phyloP scores from a whole-genome alignment of 2,113 vertebrate species.

The Anhinga rufa region DNA sequence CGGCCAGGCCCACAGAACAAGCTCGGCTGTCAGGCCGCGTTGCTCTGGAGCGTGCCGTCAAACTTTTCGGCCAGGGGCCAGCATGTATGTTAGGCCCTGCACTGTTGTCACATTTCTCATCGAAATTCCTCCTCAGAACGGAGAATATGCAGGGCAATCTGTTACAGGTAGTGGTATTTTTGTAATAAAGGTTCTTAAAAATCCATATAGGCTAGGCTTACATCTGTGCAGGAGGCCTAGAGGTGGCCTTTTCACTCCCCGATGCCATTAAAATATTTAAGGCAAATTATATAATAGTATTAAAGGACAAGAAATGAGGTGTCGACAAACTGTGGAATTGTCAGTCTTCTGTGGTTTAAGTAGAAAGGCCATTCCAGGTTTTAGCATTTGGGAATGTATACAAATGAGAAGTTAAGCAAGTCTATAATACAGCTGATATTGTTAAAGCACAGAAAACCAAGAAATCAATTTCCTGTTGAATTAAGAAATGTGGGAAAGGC shows the following conservation, averaged over 20 bases:
- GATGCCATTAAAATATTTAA: not conserved
- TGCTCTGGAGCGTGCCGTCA: not conserved
- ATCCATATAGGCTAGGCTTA: too few relatives aligned
- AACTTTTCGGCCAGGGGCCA: fast-evolving
- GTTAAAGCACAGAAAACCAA: not conserved
- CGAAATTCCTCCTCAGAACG: not conserved
- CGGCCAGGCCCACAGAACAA: fast-evolving
- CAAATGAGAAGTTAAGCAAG: not conserved
- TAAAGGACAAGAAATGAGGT: not conserved
- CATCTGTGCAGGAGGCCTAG: not conserved
- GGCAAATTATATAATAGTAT: not conserved
- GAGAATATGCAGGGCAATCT: not conserved
- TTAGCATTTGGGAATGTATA: not conserved
- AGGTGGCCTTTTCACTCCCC: not conserved
- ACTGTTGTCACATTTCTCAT: not conserved
- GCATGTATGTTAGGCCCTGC: not conserved
- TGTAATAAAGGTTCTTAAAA: not conserved
- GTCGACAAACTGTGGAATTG: not conserved
- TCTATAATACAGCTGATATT: not conserved
- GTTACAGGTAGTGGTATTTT: not conserved
- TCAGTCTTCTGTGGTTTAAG: not conserved
- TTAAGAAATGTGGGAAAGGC: not conserved
- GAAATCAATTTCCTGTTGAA: not conserved
- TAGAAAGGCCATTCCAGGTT: not conserved
- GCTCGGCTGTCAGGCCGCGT: fast-evolving